Evolutionary conservation across 2,797 vertebrate genomes (phyloP), one percentile per base, ranked within the genome.

Genomic region (Rhynchonycteris naso): DNA sequence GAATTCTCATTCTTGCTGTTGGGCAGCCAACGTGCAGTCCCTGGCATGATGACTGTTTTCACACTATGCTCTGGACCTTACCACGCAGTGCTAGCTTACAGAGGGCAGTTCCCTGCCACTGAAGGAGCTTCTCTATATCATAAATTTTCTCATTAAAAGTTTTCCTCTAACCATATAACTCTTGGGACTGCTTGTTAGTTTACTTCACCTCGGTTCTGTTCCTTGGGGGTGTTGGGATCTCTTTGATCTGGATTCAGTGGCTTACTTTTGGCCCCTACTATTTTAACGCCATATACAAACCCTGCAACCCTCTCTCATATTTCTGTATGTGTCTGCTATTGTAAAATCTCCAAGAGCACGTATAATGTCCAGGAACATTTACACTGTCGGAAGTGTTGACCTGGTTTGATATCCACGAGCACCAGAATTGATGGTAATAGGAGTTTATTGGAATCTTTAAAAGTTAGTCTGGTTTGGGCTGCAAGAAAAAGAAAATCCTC

Each of bases 401-500:
- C 24, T 86, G 68, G 26, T 38, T 84, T 84, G 28, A 74, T 7
- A 50, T 56, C 19, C n/a, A 14, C 81, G 58, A 88, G 72, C 59
- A 54, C 43, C 3, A 76, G 65, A 90, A 68, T 68, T n/a, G 33
- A n/a, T n/a, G 79, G n/a, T 52, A 85, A 81, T 75, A 58, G 9
- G 82, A 89, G 24, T 91, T 90, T 76, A 76, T 24, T 75, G 66
- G 16, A 10, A 14, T 63, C 24, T 78, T 83, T 90, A 26, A 35
- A 54, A 58, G 19, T 63, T 80, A 58, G 19, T 75, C 33, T 81
- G 35, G 7, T 54, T 56, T 59, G 10, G 68, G 16, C 30, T 35
- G 15, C 28, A 96, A 93, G 43, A 79, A 63, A 92, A 91, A 93
- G 54, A 63, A 76, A 86, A 76, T n/a, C 33, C 47, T 10, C 26